Percentiles rank a stretch among this genome's conserved stretches.
phyloP scores from a whole-genome alignment of 2,888 invertebrate genomes.

The Lithophane ornitopus region DNA sequence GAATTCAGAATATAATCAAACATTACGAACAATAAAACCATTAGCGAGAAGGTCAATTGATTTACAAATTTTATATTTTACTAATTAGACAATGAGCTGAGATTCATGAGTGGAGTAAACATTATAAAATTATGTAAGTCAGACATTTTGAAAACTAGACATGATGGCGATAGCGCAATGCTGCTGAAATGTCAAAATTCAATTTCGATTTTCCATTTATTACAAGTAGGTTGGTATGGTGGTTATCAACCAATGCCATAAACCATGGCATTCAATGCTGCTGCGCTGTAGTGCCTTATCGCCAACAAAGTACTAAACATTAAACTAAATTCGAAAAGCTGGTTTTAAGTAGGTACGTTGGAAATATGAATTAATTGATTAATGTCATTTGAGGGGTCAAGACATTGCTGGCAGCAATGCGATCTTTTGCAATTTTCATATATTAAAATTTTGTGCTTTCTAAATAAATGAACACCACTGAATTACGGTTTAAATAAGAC shows the following conservation, averaged over 20 bases:
- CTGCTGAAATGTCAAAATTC: no score
- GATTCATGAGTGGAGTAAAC: not conserved
- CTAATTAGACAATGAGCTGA: constrained; percentile 20
- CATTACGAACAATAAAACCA: constrained; percentile 57
- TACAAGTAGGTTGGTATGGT: no score
- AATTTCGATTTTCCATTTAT: no score
- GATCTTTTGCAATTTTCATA: not conserved
- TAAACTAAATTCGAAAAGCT: no score
- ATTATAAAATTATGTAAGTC: not conserved
- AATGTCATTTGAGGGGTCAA: not conserved
- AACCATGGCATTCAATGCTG: no score
- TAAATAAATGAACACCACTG: not conserved
- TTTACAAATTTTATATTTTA: constrained; percentile 54
- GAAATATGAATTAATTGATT: not conserved
- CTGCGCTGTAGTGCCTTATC: no score
- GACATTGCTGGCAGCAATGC: not conserved
- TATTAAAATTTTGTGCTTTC: not conserved
- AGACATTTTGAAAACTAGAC: no score
- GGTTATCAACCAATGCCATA: no score
- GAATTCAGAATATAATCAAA: constrained; percentile 44
- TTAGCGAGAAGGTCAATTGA: constrained; percentile 61
- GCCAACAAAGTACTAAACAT: no score
- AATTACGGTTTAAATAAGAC: no score
- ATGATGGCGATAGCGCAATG: no score
- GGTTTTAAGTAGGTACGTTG: not conserved